Evolutionary conservation across 2,888 invertebrate genomes (phyloP).

Genomic region (Drosophila melanosoma): DNA sequence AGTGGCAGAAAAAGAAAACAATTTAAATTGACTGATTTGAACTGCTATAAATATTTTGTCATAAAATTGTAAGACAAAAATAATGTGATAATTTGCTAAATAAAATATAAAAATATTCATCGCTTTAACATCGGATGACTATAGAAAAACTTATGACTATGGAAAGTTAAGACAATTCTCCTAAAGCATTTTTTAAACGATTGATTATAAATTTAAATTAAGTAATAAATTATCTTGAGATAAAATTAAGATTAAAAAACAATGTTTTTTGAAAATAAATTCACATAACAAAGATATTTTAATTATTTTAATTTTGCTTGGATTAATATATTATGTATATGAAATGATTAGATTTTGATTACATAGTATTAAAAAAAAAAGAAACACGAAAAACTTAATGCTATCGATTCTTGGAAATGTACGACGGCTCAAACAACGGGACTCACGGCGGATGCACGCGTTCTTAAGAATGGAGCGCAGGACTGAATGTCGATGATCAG

Average conservation of each 20-base stretch:
- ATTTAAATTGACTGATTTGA: not conserved
- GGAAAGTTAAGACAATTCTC: too few species aligned
- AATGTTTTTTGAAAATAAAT: not conserved
- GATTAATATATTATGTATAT: not conserved
- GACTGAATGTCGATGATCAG: slow-evolving; percentile 98
- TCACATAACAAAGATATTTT: not conserved
- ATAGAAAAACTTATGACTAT: too few species aligned
- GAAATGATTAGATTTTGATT: not conserved
- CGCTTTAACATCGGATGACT: too few species aligned
- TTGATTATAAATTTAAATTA: too few species aligned
- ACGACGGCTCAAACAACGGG: slow-evolving; percentile 89
- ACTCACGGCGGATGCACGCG: slow-evolving; percentile 98
- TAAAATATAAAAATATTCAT: too few species aligned
- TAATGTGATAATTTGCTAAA: too few species aligned
- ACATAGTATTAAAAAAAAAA: too few species aligned
- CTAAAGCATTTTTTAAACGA: too few species aligned
- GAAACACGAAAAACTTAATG: not conserved
- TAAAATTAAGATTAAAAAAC: not conserved
- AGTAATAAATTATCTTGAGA: not conserved
- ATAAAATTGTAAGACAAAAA: not conserved
- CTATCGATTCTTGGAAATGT: not conserved
- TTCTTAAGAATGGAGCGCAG: slow-evolving; percentile 98
- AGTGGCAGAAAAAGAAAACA: not conserved
- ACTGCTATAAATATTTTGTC: not conserved
- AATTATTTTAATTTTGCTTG: not conserved